Evolutionary conservation across 2,113 vertebrate species (phyloP).

Genomic region (Kryptolebias marmoratus): DNA sequence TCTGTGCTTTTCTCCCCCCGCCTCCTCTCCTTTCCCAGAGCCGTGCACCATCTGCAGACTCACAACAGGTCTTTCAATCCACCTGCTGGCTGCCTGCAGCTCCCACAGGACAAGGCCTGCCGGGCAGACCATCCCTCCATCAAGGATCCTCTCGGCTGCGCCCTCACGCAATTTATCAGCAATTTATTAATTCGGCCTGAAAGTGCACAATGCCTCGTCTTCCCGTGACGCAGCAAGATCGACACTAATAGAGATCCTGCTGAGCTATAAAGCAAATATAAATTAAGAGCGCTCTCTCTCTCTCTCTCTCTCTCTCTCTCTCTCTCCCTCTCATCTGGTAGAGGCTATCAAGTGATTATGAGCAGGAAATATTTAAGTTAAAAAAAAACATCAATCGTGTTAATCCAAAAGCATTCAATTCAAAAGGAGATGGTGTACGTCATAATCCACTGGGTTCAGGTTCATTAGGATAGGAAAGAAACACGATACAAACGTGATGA

Average conservation of each 20-base stretch:
- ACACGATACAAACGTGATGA: conserved; percentile 29
- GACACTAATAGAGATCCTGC: conserved; percentile 17
- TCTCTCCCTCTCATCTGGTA: neutral
- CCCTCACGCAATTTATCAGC: conserved; percentile 16
- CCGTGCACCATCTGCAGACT: conserved; percentile 69
- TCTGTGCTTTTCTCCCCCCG: conserved; percentile 53
- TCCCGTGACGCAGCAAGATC: conserved; percentile 55
- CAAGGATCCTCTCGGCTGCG: conserved; percentile 17
- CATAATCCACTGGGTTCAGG: neutral
- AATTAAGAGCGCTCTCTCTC: neutral
- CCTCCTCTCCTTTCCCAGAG: conserved; percentile 54
- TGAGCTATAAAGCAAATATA: conserved; percentile 5
- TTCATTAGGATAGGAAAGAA: conserved; percentile 2
- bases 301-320: neutral
- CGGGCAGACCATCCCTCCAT: conserved; percentile 35
- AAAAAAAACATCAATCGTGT: neutral
- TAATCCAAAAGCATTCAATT: neutral
- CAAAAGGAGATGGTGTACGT: neutral
- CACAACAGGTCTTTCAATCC: conserved; percentile 55
- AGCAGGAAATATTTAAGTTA: neutral
- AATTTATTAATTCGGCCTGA: conserved; percentile 36
- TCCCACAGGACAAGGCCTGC: conserved; percentile 49
- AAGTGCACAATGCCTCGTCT: conserved; percentile 32
- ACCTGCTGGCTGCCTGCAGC: conserved; percentile 55
- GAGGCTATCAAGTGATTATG: neutral